A percentile compares a stretch with the other conserved stretches of the same genome.
These are phyloP conservation scores for Smittia aterrima DNA, from an alignment of 2,888 invertebrate species.

Conservation along the genomic window DNA sequence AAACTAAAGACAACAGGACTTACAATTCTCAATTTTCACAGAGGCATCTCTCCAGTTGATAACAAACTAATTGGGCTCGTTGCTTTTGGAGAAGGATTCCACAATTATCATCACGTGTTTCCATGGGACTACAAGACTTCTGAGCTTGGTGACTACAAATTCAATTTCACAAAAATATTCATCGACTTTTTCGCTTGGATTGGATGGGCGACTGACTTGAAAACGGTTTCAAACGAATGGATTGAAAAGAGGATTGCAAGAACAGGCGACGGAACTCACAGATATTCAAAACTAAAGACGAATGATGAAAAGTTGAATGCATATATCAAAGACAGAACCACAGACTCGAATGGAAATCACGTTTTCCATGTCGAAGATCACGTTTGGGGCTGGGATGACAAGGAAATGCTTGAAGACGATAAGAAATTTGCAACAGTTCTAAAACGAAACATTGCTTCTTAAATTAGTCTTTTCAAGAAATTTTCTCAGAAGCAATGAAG, in stretches of 20 bases:
- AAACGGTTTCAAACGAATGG: not conserved
- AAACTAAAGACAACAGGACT: not conserved
- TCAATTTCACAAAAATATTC: not conserved
- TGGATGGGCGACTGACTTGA: conserved; percentile 22
- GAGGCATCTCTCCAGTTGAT: conserved; percentile 68
- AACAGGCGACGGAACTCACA: conserved; percentile 13
- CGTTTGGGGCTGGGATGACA: conserved; percentile 80
- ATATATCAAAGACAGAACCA: not conserved
- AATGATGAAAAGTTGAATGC: not conserved
- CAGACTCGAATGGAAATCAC: not conserved
- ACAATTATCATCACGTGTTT: conserved; percentile 29
- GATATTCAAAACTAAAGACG: not conserved
- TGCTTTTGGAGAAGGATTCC: not conserved
- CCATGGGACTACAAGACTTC: conserved; percentile 18
- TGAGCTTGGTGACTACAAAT: not conserved
- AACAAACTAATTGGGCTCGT: conserved; percentile 54
- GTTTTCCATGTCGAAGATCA: not conserved
- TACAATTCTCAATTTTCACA: conserved; percentile 46
- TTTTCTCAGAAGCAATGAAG: no score
- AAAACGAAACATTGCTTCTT: no score
- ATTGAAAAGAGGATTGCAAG: not conserved
- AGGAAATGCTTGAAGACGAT: conserved; percentile 70
- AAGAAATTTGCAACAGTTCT: conserved; percentile 54
- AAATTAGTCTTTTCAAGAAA: no score
- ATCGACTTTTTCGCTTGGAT: conserved; percentile 1